Conservation (phyloP, 2,888 invertebrate genomes). For the Abrostola triplasia region DNA sequence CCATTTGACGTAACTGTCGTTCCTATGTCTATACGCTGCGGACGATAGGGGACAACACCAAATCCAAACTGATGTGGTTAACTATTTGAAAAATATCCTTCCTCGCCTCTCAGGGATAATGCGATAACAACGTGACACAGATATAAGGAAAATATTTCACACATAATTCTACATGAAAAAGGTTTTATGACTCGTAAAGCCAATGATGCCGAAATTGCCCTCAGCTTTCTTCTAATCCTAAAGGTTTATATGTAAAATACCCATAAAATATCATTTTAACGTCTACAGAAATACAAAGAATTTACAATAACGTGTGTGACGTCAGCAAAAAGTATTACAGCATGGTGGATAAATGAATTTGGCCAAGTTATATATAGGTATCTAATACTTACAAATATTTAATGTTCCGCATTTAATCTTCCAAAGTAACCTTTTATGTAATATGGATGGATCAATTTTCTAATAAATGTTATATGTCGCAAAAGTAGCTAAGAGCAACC, state of each 20-base stretch:
- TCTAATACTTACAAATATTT: not conserved
- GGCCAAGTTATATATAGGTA: constrained; percentile 2
- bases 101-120: constrained; percentile 52
- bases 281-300: constrained; percentile 38
- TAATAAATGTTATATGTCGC: constrained; percentile 9
- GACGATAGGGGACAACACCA: constrained; percentile 36
- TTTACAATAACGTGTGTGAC: constrained; percentile 29
- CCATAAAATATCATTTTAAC: constrained; percentile 49
- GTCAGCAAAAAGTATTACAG: constrained; percentile 6
- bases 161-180: constrained; percentile 71
- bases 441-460: constrained; percentile 8
- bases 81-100: constrained; percentile 56
- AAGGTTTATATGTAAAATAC: constrained; percentile 59
- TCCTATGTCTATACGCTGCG: constrained; percentile 10
- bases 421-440: constrained; percentile 4
- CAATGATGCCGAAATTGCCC: constrained; percentile 78
- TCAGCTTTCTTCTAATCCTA: constrained; percentile 59
- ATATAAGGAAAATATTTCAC: constrained; percentile 62
- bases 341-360: not conserved
- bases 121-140: constrained; percentile 55
- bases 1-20: not conserved
- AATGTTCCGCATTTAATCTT: not conserved
- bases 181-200: constrained; percentile 79
- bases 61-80: constrained; percentile 48
- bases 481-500: constrained; percentile 28